Evolutionary conservation across 2,888 invertebrate species (phyloP).

Genomic region (Pandemis corylana): DNA sequence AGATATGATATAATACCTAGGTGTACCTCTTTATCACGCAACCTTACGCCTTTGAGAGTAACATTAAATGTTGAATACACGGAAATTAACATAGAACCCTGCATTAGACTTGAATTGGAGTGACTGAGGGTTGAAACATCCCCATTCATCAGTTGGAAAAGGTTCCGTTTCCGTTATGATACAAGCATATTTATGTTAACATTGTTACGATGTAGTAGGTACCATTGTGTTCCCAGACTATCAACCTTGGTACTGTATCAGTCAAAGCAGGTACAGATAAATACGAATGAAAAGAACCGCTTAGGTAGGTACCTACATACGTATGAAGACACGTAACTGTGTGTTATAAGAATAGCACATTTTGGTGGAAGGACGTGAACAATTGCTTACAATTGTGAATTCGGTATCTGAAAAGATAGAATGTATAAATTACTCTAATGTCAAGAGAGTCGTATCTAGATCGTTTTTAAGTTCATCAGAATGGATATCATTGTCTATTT

Average conservation of each 20-base stretch:
- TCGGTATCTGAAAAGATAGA: too few relatives aligned
- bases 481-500: too few relatives aligned
- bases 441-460: too few relatives aligned
- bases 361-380: too few relatives aligned
- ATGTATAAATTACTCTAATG: too few relatives aligned
- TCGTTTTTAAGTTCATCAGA: too few relatives aligned
- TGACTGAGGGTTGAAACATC: slow-evolving; percentile 14
- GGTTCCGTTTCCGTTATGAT: slow-evolving; percentile 25
- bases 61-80: background rate
- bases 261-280: background rate
- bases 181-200: slow-evolving; percentile 7
- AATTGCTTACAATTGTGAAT: too few relatives aligned
- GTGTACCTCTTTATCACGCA: background rate
- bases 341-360: too few relatives aligned
- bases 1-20: background rate
- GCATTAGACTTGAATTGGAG: background rate
- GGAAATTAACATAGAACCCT: background rate
- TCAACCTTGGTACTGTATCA: background rate
- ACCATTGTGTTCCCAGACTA: background rate
- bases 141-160: slow-evolving; percentile 20
- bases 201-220: background rate
- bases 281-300: background rate
- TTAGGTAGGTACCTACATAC: background rate
- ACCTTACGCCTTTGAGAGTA: background rate
- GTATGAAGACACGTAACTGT: background rate